Conservation (phyloP, 2,113 vertebrate genomes). For the Dicaeum eximium region DNA sequence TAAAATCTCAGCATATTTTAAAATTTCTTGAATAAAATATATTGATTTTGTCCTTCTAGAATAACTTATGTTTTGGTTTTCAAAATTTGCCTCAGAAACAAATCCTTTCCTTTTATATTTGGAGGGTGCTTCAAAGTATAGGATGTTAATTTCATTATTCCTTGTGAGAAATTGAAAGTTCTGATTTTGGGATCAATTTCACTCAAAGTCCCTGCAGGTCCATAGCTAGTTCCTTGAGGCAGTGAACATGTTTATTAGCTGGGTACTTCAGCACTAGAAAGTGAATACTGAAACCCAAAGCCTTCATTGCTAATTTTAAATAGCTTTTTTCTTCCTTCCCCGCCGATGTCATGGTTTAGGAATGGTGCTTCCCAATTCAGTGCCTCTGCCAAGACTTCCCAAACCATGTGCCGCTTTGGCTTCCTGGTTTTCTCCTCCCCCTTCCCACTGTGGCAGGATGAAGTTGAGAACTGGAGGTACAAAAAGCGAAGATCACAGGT, state of each 20-base stretch:
- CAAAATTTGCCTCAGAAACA: not conserved
- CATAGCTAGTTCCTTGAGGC: not conserved
- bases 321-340: not conserved
- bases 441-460: not conserved
- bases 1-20: not conserved
- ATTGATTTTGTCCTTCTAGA: not conserved
- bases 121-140: not conserved
- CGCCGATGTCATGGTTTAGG: accelerated
- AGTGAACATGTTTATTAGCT: not conserved
- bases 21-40: not conserved
- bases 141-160: not conserved
- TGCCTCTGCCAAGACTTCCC: not conserved
- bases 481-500: not conserved
- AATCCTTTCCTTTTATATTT: not conserved
- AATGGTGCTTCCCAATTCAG: not conserved
- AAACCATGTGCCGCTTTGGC: accelerated
- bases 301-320: not conserved
- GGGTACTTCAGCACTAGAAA: not conserved
- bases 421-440: accelerated
- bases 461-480: not conserved
- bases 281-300: not conserved
- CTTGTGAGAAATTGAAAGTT: not conserved
- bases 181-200: not conserved
- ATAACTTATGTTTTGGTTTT: not conserved
- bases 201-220: not conserved